phyloP scores from a whole-genome alignment of 2,888 invertebrate genomes.

The Tholera decimalis region DNA sequence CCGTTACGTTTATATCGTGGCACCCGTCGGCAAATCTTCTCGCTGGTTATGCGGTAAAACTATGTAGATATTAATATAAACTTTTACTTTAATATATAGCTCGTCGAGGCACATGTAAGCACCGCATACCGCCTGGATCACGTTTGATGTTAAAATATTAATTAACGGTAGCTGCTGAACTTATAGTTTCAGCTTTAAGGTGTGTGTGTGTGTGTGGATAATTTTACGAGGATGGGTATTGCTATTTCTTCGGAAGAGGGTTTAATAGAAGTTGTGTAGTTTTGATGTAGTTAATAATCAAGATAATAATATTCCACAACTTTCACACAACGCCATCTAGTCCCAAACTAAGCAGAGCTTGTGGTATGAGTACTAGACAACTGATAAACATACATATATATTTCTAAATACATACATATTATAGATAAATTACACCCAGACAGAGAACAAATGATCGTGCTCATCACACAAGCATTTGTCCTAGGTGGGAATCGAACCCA shows the following conservation, averaged over 20 bases:
- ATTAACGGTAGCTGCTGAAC: conserved; percentile 40
- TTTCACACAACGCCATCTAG: too few species aligned
- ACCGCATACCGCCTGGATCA: conserved; percentile 41
- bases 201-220: conserved; percentile 7
- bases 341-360: too few species aligned
- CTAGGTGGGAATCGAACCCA: too few species aligned
- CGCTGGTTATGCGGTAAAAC: conserved; percentile 72
- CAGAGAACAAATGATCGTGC: too few species aligned
- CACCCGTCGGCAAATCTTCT: conserved; percentile 51
- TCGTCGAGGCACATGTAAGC: conserved; percentile 49
- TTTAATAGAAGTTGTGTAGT: conserved; percentile 1
- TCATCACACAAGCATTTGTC: too few species aligned
- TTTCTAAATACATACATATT: too few species aligned
- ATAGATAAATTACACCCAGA: too few species aligned
- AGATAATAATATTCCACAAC: neutral
- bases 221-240: conserved; percentile 9
- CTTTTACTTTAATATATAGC: conserved; percentile 65
- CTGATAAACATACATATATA: too few species aligned
- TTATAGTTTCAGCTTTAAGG: conserved; percentile 13
- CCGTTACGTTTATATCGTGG: conserved; percentile 10
- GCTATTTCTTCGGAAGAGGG: neutral
- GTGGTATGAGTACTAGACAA: too few species aligned
- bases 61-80: conserved; percentile 73
- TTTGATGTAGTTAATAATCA: neutral
- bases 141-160: conserved; percentile 58